A percentile compares a stretch with the other conserved stretches of the same genome.
Conservation (phyloP, 2,113 vertebrate genomes). For the Edolisoma coerulescens region DNA sequence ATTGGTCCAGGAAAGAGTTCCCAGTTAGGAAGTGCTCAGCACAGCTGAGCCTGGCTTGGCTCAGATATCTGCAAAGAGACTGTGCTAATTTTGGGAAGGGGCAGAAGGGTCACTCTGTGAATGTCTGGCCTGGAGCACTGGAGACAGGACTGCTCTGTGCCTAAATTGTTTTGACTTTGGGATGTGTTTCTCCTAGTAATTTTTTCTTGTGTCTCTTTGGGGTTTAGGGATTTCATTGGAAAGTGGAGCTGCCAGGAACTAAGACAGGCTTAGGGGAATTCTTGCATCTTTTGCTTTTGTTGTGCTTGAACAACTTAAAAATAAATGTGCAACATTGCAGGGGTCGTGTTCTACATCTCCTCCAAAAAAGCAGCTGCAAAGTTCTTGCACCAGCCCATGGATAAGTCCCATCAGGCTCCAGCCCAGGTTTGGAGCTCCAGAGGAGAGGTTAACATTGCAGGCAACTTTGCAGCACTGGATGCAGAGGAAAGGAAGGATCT, state of each 20-base stretch:
- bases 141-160: neutral
- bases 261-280: neutral
- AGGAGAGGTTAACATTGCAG: neutral
- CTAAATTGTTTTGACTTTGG: conserved; percentile 1
- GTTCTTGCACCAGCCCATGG: neutral
- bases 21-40: conserved; percentile 23
- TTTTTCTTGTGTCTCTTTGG: neutral
- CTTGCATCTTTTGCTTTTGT: neutral
- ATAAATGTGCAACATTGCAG: neutral
- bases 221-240: neutral
- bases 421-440: neutral
- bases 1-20: conserved; percentile 1
- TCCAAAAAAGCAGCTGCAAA: neutral
- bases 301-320: neutral
- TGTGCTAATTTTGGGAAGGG: conserved; percentile 46
- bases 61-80: neutral
- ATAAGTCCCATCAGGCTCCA: neutral
- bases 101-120: conserved; percentile 8
- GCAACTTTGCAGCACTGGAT: neutral
- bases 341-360: neutral
- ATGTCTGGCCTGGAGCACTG: conserved; percentile 16
- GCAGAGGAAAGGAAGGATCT: neutral
- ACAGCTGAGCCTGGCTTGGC: conserved; percentile 47
- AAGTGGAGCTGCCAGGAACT: neutral
- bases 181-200: neutral